Conservation (phyloP, 2,797 vertebrate species). For the Siniperca obscura region DNA sequence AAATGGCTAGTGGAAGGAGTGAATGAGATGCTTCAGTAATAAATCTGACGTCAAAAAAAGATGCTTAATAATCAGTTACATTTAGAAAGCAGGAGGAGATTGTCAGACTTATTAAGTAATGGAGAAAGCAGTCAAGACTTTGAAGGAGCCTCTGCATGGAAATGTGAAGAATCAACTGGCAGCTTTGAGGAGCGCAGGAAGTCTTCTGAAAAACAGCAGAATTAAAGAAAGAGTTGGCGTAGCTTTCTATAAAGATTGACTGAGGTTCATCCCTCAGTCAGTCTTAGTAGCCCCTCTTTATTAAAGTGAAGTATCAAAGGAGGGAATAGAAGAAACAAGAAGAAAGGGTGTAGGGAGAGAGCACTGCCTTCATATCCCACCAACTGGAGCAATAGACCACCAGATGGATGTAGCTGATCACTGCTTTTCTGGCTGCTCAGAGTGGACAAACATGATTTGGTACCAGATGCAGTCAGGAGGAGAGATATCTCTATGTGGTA, state of each 20-base stretch:
- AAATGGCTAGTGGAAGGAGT: background rate
- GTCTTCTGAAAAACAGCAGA: background rate
- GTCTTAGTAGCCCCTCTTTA: background rate
- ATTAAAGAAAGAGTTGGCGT: background rate
- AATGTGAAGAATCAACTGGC: background rate
- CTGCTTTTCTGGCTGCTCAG: constrained; percentile 10
- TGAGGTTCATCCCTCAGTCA: too few relatives aligned
- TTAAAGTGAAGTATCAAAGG: background rate
- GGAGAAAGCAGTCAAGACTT: background rate
- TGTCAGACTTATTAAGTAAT: background rate
- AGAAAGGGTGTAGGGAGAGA: background rate
- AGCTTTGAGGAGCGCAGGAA: background rate
- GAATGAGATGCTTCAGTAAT: background rate
- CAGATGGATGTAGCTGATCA: constrained; percentile 28
- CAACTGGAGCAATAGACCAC: constrained; percentile 1
- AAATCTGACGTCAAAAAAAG: background rate
- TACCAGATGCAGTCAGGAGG: constrained; percentile 14
- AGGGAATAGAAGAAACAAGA: background rate
- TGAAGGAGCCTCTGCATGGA: background rate
- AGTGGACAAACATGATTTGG: constrained; percentile 22
- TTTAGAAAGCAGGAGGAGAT: too few relatives aligned
- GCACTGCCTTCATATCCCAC: background rate
- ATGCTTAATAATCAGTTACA: too few relatives aligned
- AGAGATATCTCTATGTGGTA: background rate
- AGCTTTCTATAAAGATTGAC: background rate